phyloP scores from a whole-genome alignment of 1,140 invertebrate genomes.

The Saxidomus purpurata region DNA sequence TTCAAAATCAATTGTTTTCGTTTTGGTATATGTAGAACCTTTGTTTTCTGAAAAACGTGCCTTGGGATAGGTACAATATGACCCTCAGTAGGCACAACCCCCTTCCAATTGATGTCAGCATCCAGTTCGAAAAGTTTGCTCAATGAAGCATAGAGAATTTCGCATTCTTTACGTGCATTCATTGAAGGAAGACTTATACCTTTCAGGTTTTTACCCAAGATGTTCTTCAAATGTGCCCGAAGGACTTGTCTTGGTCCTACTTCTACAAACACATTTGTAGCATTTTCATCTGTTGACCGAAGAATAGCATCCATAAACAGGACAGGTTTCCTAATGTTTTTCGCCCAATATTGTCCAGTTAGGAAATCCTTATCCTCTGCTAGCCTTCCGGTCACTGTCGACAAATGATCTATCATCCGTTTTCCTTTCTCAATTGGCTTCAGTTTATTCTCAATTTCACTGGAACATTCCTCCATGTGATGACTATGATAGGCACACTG shows the following conservation, averaged over 20 bases:
- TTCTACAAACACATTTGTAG: slow-evolving; percentile 26
- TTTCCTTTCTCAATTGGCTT: not conserved
- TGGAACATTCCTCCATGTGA: slow-evolving; percentile 64
- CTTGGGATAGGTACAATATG: slow-evolving; percentile 1
- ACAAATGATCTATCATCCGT: not conserved
- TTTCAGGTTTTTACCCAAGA: slow-evolving; percentile 72
- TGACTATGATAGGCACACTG: slow-evolving; percentile 78
- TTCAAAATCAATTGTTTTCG: not conserved
- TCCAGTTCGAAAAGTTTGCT: slow-evolving; percentile 58
- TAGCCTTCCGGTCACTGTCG: slow-evolving; percentile 63
- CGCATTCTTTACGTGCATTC: slow-evolving; percentile 66
- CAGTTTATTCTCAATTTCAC: slow-evolving; percentile 45
- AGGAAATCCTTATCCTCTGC: not conserved
- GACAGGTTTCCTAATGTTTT: slow-evolving; percentile 76
- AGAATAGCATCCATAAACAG: not conserved
- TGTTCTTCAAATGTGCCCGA: slow-evolving; percentile 1
- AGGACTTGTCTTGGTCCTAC: slow-evolving; percentile 33
- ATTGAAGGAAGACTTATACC: slow-evolving; percentile 71
- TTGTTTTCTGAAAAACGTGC: slow-evolving; percentile 40
- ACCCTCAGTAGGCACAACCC: not conserved
- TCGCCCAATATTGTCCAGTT: slow-evolving; percentile 71
- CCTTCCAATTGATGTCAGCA: slow-evolving; percentile 42
- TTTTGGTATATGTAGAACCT: slow-evolving; percentile 48
- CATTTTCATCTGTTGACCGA: not conserved
- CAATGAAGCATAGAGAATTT: slow-evolving; percentile 30